Base-by-base conservation (phyloP, 1,140 invertebrate species). In the Caenorhabditis briggsae region DNA sequence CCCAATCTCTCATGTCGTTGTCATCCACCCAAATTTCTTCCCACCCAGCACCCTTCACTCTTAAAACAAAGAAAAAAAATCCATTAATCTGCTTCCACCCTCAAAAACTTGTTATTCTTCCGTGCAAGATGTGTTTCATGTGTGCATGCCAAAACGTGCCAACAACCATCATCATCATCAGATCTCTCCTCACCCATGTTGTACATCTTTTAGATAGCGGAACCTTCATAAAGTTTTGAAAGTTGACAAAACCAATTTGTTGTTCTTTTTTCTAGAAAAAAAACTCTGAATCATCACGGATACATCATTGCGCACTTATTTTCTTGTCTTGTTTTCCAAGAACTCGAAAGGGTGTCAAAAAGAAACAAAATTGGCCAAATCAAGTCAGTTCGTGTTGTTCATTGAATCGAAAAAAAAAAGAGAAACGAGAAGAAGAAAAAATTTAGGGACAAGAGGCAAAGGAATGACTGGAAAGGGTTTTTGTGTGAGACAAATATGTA, bases 131-230 rank as follows among this genome's bases (percentile, higher is more conserved):
- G 70, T 78, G 70, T 78, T 78, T 78, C 70, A 78, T 78, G 70
- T 50, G 43, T 46, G 23, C 23, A 78, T 33, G 33, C 33, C 11
- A 78, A 41, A 50, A 50, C 50, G 70, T 78, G 70, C 70, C 70
- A 78, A 78, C 50, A 11, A 16, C 33, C 61, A 65, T 50, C 43
- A 78, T 50, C 65, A 70, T 46, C 65, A 46, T 23, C 70, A 50
- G 70, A 78, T 78, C 70, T 78, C 70, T 23, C 43, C 43, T 33
- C 33, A 33, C 33, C 65, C 70, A 78, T 78, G 70, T 78, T 78
- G 70, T 78, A 78, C 70, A 78, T 78, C 70, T 78, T 78, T 78
- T 78, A 78, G 70, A 78, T 78, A 53, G 70, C 70, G 70, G 70
- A 78, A 78, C 70, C 53, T 46, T 53, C 70, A 78, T 78, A 78